Conservation (phyloP, 2,113 vertebrate genomes). For the Ascaphus truei region DNA sequence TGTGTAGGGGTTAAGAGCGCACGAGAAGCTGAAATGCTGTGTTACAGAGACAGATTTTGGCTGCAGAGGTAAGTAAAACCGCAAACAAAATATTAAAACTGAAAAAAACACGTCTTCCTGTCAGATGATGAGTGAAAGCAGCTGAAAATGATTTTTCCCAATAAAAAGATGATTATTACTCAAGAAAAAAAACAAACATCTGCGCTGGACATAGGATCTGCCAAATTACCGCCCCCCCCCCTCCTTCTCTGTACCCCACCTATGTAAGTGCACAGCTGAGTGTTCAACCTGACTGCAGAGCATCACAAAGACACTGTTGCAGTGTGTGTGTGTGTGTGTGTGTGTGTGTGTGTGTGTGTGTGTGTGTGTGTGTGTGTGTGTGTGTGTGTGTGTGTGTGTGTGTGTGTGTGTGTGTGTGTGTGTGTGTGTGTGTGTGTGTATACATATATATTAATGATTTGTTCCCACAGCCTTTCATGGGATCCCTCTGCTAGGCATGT, state of each 20-base stretch:
- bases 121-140: conserved; percentile 20
- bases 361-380: too few relatives aligned
- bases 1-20: neutral
- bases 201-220: conserved; percentile 16
- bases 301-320: too few relatives aligned
- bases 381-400: too few relatives aligned
- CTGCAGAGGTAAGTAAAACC: neutral
- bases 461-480: too few relatives aligned
- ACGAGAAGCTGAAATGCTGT: neutral
- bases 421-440: too few relatives aligned
- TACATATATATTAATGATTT: neutral
- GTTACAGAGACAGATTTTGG: conserved; percentile 12
- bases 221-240: neutral
- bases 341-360: too few relatives aligned
- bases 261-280: neutral
- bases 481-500: too few relatives aligned
- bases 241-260: neutral
- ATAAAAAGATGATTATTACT: conserved; percentile 35
- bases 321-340: neutral
- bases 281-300: too few relatives aligned
- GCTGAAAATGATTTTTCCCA: conserved; percentile 30
- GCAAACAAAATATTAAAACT: conserved; percentile 17
- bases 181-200: conserved; percentile 26
- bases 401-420: too few relatives aligned
- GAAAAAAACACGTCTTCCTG: conserved; percentile 4